A percentile compares a stretch with the other conserved stretches of the same genome.
These are phyloP conservation scores for Pocillopora meandrina DNA, from an alignment of 92 coral and sea anemone genomes.

Conservation along the genomic window DNA sequence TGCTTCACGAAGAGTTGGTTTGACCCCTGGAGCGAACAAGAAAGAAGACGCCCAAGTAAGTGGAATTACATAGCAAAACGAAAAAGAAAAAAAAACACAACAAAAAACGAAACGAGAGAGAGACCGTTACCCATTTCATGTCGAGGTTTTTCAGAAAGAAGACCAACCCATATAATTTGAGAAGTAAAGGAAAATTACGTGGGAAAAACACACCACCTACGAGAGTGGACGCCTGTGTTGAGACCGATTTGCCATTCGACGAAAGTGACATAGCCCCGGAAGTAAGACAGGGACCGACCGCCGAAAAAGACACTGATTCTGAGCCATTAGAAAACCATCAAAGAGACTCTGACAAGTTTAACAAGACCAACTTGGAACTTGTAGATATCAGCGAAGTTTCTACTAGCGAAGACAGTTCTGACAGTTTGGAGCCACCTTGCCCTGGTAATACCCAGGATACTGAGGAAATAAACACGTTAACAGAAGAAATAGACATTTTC, in stretches of 20 bases:
- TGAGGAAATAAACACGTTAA: background rate
- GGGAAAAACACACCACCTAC: background rate
- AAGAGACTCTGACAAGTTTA: background rate
- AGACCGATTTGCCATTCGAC: conserved; percentile 34
- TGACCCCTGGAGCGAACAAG: too few relatives aligned
- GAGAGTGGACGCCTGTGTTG: conserved; percentile 20
- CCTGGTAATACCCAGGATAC: background rate
- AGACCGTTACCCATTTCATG: too few relatives aligned
- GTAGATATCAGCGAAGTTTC: background rate
- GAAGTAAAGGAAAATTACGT: background rate
- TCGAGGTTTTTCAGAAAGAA: background rate
- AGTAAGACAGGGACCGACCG: background rate
- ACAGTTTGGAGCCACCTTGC: background rate
- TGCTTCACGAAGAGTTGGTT: too few relatives aligned
- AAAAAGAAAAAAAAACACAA: too few relatives aligned
- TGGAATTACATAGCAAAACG: too few relatives aligned
- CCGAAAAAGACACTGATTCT: background rate
- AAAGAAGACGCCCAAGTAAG: too few relatives aligned
- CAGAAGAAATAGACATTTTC: background rate
- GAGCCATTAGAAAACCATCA: background rate
- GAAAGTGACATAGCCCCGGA: conserved; percentile 23
- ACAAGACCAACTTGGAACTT: conserved; percentile 10
- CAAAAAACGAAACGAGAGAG: too few relatives aligned
- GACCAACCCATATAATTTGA: background rate
- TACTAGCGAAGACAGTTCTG: background rate